These are phyloP conservation scores for Sphinx pinastri DNA, from an alignment of 2,888 invertebrate species.

Conservation along the genomic window DNA sequence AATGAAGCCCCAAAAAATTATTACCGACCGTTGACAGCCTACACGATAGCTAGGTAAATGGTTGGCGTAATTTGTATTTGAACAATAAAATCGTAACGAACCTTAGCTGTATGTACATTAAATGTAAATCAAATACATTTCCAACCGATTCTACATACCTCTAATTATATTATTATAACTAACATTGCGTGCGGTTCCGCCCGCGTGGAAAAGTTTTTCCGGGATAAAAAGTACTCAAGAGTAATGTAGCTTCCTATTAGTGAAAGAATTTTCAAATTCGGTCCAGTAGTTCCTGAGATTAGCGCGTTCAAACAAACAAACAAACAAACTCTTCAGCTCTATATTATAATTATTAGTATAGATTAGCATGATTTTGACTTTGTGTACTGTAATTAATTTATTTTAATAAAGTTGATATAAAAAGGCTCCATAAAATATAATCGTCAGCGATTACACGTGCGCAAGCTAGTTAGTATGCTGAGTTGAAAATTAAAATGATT, in stretches of 20 bases:
- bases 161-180: no score
- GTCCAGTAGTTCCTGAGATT: no score
- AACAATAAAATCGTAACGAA: constrained; percentile 5
- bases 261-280: no score
- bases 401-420: background rate
- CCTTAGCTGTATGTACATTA: background rate
- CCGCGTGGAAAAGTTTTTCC: no score
- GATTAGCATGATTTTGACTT: no score
- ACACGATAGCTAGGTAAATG: background rate
- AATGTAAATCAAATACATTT: background rate
- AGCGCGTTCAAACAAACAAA: no score
- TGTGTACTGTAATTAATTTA: background rate
- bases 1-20: constrained; percentile 1
- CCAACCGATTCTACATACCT: background rate
- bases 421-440: background rate
- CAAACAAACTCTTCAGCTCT: no score
- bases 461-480: background rate
- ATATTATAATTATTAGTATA: no score
- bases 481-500: constrained; percentile 47
- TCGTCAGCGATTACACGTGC: background rate
- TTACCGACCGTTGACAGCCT: background rate
- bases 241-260: no score
- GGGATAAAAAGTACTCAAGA: no score
- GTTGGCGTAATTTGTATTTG: background rate
- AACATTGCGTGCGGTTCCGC: no score